Percentiles rank a stretch among this genome's conserved stretches.
phyloP scores from a whole-genome alignment of 2,113 vertebrate species.

The Rutilus rutilus region DNA sequence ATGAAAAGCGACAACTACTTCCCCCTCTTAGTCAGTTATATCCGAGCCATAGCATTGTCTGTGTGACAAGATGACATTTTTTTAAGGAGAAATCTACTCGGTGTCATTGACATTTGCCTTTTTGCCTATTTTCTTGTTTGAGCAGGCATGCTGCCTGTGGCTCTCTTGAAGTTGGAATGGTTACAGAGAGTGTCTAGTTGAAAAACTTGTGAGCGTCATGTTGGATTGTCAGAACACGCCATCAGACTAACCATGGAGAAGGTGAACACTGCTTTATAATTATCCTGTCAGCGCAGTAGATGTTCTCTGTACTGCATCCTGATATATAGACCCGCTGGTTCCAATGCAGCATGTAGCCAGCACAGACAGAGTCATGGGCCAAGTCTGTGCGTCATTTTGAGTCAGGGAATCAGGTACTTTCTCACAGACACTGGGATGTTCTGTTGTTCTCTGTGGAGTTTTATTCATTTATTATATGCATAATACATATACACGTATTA shows the following conservation, averaged over 20 bases:
- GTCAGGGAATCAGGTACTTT: constrained; percentile 38
- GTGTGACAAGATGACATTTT: background rate
- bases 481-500: too few relatives aligned
- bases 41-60: background rate
- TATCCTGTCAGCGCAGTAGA: constrained; percentile 64
- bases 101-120: background rate
- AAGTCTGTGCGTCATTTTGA: constrained; percentile 24
- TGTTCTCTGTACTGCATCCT: constrained; percentile 57
- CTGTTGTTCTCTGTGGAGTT: constrained; percentile 3
- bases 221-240: constrained; percentile 66
- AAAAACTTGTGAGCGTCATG: constrained; percentile 48
- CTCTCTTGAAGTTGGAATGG: constrained; percentile 56
- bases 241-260: constrained; percentile 57
- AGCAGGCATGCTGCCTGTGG: constrained; percentile 47
- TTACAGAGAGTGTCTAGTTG: constrained; percentile 46
- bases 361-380: constrained; percentile 26
- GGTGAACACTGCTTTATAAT: constrained; percentile 69
- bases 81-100: background rate
- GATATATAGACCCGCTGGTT: constrained; percentile 65
- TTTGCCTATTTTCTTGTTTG: constrained; percentile 48
- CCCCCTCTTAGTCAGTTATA: background rate
- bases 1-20: background rate
- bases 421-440: constrained; percentile 11
- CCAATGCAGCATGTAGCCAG: constrained; percentile 13
- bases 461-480: constrained; percentile 34